Base-by-base conservation (phyloP, 2,113 vertebrate species). In the Dendrocopos noguchii region DNA sequence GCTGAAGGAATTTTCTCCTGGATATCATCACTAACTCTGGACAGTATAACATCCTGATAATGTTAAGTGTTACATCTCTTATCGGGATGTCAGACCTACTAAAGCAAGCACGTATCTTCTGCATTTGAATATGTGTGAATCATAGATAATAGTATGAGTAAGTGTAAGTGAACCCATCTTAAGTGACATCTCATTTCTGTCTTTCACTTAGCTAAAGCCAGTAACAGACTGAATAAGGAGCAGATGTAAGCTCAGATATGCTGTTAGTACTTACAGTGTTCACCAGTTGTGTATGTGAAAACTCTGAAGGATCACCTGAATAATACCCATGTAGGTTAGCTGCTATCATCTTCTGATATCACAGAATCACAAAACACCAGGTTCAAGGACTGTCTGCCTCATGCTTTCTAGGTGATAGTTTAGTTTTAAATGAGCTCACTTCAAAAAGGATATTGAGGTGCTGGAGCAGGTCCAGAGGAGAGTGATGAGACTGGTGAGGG, bases 181-280 rank as follows among this genome's bases (percentile, higher is more conserved):
- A 70, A 73, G 39, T 87, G 88, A 94, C 78, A 92, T 84, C 91
- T 96, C 80, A 88, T 94, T 95, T 73, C 84, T 95, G 80, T 60
- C 71, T 92, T 88, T 88, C 74, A 52, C 46, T 84, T 87, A 70
- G 61, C 57, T 90, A 87, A 95, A 91, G 71, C 66, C 29, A 90
- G 42, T 63, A 88, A 93, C 22, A 84, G 80, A 78, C 86, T 90
- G 89, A 82, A 60, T 31, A 70, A 84, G 64, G 79, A 90, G 46
- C 72, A 90, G 87, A 80, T 93, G 60, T 70, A 66, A 83, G 60
- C 75, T 94, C 90, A 94, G 93, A 91, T 93, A 64, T 53, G 64
- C 90, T 71, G 56, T 60, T 66, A 82, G 50, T 68, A 42, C 74
- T 68, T 66, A 3, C 1, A 76, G 70, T n/a, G 52, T 80, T 86